Conservation (phyloP, 1,140 invertebrate species). For the Argopecten irradians region DNA sequence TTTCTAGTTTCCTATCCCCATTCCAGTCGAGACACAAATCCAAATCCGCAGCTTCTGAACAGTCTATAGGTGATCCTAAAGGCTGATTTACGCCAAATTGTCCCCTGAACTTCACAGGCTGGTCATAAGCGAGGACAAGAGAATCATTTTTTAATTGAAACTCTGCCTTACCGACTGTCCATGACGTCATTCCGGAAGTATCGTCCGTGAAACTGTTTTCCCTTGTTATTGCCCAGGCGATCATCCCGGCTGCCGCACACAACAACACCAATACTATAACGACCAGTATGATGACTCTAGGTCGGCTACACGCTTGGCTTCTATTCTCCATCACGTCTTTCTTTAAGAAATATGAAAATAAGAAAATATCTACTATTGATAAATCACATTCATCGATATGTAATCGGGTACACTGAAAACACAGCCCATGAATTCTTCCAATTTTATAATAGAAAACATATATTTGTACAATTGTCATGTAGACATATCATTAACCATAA, state of each 20-base stretch:
- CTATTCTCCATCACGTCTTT: constrained; percentile 27
- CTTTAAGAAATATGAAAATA: too few relatives aligned
- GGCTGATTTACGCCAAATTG: constrained; percentile 12
- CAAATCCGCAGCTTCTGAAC: not conserved
- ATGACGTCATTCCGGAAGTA: not conserved
- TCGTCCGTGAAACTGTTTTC: constrained; percentile 27
- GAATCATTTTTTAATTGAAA: not conserved
- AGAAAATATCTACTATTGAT: too few relatives aligned
- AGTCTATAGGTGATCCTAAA: not conserved
- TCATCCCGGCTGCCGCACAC: constrained; percentile 23
- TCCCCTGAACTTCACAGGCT: not conserved
- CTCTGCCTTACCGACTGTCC: not conserved
- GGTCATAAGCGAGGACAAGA: not conserved
- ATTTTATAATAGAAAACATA: too few relatives aligned
- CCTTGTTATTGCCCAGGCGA: constrained; percentile 35
- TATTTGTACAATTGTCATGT: too few relatives aligned
- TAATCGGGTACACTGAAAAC: too few relatives aligned
- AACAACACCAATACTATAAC: not conserved
- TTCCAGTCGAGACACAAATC: constrained; percentile 45
- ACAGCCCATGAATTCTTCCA: too few relatives aligned
- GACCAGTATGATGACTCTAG: not conserved
- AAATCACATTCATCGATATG: too few relatives aligned
- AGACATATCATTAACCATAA: too few relatives aligned
- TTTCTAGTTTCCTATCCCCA: constrained; percentile 10
- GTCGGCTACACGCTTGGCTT: not conserved